Conservation (phyloP, 2,888 invertebrate species). For the Gymnoscelis rufifasciata region DNA sequence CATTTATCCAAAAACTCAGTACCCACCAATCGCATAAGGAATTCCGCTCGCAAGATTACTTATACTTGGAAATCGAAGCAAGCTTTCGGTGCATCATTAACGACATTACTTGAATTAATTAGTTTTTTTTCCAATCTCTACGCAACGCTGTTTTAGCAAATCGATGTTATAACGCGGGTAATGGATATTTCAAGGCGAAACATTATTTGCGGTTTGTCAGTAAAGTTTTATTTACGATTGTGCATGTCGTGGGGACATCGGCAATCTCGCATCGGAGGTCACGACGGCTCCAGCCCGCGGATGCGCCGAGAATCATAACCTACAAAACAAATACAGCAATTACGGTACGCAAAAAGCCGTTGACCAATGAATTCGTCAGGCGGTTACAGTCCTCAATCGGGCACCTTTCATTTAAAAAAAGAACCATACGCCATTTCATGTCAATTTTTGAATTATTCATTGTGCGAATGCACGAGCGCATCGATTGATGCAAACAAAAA, state of each 20-base stretch:
- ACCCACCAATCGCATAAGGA: slow-evolving; percentile 60
- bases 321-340: slow-evolving; percentile 70
- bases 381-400: slow-evolving; percentile 80
- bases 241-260: slow-evolving; percentile 32
- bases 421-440: slow-evolving; percentile 80
- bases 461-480: slow-evolving; percentile 78
- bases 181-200: slow-evolving; percentile 41
- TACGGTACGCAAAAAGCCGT: slow-evolving; percentile 72
- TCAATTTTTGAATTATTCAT: slow-evolving; percentile 80
- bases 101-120: slow-evolving; percentile 70
- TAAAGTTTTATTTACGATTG: slow-evolving; percentile 56
- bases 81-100: slow-evolving; percentile 67
- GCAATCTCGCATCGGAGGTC: slow-evolving; percentile 20
- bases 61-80: slow-evolving; percentile 73
- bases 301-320: slow-evolving; percentile 45
- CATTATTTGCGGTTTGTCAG: slow-evolving; percentile 69
- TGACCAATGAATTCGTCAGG: slow-evolving; percentile 79
- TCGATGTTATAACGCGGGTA: slow-evolving; percentile 35
- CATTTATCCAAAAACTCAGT: slow-evolving; percentile 68
- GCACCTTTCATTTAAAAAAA: slow-evolving; percentile 79
- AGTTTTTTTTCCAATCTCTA: slow-evolving; percentile 34
- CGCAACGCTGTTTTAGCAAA: slow-evolving; percentile 30
- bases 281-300: slow-evolving; percentile 22
- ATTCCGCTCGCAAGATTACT: slow-evolving; percentile 68
- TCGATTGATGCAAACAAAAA: slow-evolving; percentile 80